phyloP scores from a whole-genome alignment of 2,113 vertebrate species.

The Hypocryptadius cinnamomeus region DNA sequence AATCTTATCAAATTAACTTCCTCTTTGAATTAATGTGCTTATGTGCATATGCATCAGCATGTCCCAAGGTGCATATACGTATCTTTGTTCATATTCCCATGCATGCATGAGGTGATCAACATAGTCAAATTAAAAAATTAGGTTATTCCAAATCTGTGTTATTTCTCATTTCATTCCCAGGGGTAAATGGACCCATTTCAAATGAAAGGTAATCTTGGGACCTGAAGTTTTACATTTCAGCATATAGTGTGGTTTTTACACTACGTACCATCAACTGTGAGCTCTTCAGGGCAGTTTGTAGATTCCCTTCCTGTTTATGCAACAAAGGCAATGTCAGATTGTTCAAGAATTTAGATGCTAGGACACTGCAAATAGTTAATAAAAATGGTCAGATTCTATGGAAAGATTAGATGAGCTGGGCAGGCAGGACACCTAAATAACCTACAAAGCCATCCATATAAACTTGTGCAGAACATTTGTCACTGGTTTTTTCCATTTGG shows the following conservation, averaged over 20 bases:
- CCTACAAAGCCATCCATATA: not conserved
- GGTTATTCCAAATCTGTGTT: not conserved
- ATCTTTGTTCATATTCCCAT: conserved; percentile 28
- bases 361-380: not conserved
- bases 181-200: conserved; percentile 16
- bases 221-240: conserved; percentile 5
- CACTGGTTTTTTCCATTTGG: not conserved
- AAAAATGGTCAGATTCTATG: not conserved
- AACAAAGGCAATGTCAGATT: not conserved
- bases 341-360: not conserved
- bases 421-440: not conserved
- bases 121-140: conserved; percentile 34
- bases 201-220: conserved; percentile 55
- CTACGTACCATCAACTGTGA: not conserved
- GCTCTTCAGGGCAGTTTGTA: not conserved
- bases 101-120: conserved; percentile 27
- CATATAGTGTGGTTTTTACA: not conserved
- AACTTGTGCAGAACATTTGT: not conserved
- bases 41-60: not conserved
- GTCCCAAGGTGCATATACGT: conserved; percentile 6
- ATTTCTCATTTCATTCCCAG: not conserved
- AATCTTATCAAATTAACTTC: conserved; percentile 17
- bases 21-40: conserved; percentile 31
- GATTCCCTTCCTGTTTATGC: not conserved
- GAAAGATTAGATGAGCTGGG: not conserved